phyloP scores from a whole-genome alignment of 2,797 vertebrate genomes.

The Epinephelus coioides region DNA sequence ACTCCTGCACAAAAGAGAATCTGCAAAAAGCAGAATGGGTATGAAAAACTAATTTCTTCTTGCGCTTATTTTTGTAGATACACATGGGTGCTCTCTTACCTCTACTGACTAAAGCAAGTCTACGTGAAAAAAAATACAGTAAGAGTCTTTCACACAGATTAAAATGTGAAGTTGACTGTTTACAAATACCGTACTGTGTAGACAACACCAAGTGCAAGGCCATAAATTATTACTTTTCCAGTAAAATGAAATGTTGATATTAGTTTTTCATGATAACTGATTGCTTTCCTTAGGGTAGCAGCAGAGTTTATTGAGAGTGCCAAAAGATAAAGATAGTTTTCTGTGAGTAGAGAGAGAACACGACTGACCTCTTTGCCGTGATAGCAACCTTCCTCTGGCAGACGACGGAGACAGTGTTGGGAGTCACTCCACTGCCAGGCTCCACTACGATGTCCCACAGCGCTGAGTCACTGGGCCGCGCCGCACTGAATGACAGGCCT shows the following conservation, averaged over 20 bases:
- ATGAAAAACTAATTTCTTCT: not conserved
- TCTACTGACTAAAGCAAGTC: not conserved
- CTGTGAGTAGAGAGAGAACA: not conserved
- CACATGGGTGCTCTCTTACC: not conserved
- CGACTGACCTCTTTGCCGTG: slow-evolving; percentile 83
- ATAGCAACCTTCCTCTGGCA: slow-evolving; percentile 79
- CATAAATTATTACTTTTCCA: slow-evolving; percentile 31
- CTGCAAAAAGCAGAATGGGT: not conserved
- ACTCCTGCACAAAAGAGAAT: not conserved
- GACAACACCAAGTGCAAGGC: slow-evolving; percentile 6
- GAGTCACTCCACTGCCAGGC: slow-evolving; percentile 70
- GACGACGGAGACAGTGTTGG: slow-evolving; percentile 79
- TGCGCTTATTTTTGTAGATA: not conserved
- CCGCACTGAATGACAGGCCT: slow-evolving; percentile 82
- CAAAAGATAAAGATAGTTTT: not conserved
- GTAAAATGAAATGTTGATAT: not conserved
- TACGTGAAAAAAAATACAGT: not conserved
- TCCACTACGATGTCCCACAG: slow-evolving; percentile 83
- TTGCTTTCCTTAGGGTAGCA: slow-evolving; percentile 10
- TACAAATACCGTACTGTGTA: not conserved
- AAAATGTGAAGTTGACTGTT: no score
- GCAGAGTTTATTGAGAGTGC: slow-evolving; percentile 17
- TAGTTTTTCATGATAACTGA: slow-evolving; percentile 23
- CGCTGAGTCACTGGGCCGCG: slow-evolving; percentile 80
- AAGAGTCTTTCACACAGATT: no score